Conservation (phyloP, 92 coral and sea anemone species). For the Paramuricea clavata region DNA sequence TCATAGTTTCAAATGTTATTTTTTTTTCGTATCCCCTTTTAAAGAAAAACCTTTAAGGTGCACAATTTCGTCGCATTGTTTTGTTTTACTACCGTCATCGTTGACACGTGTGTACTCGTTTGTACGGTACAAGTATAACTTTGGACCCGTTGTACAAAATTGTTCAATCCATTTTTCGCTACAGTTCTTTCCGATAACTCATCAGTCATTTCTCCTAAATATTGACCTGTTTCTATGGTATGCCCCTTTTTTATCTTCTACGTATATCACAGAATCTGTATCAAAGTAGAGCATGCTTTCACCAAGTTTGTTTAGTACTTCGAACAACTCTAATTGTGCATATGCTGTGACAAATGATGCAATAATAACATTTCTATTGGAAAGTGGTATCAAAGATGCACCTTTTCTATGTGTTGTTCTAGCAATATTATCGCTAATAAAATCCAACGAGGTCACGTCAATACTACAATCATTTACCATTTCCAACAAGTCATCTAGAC, state of each 20-base stretch:
- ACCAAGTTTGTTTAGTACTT: neutral
- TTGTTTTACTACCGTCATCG: neutral
- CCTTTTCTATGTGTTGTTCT: too few relatives aligned
- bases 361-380: constrained; percentile 15
- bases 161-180: too few relatives aligned
- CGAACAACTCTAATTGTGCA: neutral
- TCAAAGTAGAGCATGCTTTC: too few relatives aligned
- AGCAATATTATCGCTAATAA: too few relatives aligned
- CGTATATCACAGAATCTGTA: too few relatives aligned
- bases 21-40: constrained; percentile 26
- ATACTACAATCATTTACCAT: too few relatives aligned
- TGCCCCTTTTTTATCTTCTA: neutral
- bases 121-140: neutral
- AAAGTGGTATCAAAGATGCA: too few relatives aligned
- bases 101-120: too few relatives aligned
- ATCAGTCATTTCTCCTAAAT: neutral
- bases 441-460: too few relatives aligned
- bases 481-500: constrained; percentile 21
- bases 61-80: neutral
- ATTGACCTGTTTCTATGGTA: neutral
- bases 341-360: too few relatives aligned
- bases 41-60: constrained; percentile 30
- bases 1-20: constrained; percentile 30
- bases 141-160: too few relatives aligned
- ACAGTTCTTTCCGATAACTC: too few relatives aligned